Evolutionary conservation across 2,797 vertebrate species (phyloP).

Genomic region (Enteromius paludinosus): DNA sequence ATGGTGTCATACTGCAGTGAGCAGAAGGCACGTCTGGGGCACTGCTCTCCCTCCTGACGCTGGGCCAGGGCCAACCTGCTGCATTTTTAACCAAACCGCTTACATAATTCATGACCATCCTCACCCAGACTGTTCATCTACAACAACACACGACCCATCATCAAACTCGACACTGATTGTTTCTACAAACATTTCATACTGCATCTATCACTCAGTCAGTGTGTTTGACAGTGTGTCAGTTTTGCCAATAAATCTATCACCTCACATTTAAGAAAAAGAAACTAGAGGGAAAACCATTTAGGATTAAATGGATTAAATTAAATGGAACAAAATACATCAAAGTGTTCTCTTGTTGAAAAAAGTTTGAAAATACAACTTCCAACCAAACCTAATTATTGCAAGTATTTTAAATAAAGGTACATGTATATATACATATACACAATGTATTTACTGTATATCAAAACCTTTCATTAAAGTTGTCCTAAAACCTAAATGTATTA

Average conservation of each 20-base stretch:
- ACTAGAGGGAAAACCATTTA: too few relatives aligned
- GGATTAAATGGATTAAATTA: too few relatives aligned
- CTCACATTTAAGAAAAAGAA: neutral
- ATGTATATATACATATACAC: too few relatives aligned
- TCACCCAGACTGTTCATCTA: neutral
- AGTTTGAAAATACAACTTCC: too few relatives aligned
- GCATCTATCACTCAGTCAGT: neutral
- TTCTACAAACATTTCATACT: neutral
- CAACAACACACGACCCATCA: neutral
- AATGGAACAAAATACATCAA: too few relatives aligned
- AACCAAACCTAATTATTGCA: too few relatives aligned
- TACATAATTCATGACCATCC: conserved; percentile 5
- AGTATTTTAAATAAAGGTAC: too few relatives aligned
- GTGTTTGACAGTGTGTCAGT: neutral
- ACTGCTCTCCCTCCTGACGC: neutral
- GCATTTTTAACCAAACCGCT: conserved; percentile 7
- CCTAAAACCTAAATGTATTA: too few relatives aligned
- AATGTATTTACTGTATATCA: too few relatives aligned
- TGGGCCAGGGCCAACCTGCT: neutral
- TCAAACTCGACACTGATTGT: conserved; percentile 3
- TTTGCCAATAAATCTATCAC: neutral
- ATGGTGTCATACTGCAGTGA: neutral
- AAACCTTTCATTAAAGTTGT: too few relatives aligned
- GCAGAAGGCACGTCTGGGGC: conserved; percentile 3
- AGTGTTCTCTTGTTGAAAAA: too few relatives aligned